Evolutionary conservation across 2,113 vertebrate genomes (phyloP).

Genomic region (Chaenogobius annularis): DNA sequence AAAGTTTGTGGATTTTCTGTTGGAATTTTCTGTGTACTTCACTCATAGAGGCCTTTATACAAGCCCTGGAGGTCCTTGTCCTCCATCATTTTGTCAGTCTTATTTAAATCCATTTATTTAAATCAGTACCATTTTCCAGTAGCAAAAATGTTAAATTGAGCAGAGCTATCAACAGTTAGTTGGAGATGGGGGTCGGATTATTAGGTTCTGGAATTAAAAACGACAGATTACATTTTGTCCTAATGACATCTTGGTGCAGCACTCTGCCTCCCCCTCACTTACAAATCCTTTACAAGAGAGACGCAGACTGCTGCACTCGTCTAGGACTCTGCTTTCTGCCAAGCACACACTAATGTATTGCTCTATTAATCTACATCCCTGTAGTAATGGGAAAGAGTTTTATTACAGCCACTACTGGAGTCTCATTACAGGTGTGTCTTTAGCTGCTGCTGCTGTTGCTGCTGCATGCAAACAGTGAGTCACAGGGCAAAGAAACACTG

Average conservation of each 20-base stretch:
- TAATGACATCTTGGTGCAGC: constrained; percentile 54
- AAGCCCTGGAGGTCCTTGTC: no score
- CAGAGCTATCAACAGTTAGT: constrained; percentile 45
- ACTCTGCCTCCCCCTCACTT: constrained; percentile 14
- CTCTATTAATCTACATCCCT: constrained; percentile 70
- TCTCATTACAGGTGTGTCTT: constrained; percentile 56
- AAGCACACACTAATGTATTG: constrained; percentile 64
- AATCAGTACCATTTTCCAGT: constrained; percentile 15
- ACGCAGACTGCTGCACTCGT: constrained; percentile 30
- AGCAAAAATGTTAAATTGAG: constrained; percentile 44
- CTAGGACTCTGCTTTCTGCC: constrained; percentile 43
- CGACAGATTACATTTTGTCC: constrained; percentile 56
- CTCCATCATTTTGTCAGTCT: constrained; percentile 1
- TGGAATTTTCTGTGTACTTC: not conserved
- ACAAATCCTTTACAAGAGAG: constrained; percentile 54
- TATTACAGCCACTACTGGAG: constrained; percentile 55
- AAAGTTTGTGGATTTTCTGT: not conserved
- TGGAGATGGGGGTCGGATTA: constrained; percentile 34
- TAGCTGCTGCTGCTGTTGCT: constrained; percentile 5
- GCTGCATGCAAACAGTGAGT: not conserved
- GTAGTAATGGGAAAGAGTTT: constrained; percentile 58
- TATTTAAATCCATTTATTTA: constrained; percentile 3
- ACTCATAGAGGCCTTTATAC: no score
- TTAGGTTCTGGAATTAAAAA: constrained; percentile 52
- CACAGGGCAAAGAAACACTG: not conserved